A percentile compares a stretch with the other conserved stretches of the same genome.
Conservation (phyloP, 2,113 vertebrate species). For the Alectura lathami region DNA sequence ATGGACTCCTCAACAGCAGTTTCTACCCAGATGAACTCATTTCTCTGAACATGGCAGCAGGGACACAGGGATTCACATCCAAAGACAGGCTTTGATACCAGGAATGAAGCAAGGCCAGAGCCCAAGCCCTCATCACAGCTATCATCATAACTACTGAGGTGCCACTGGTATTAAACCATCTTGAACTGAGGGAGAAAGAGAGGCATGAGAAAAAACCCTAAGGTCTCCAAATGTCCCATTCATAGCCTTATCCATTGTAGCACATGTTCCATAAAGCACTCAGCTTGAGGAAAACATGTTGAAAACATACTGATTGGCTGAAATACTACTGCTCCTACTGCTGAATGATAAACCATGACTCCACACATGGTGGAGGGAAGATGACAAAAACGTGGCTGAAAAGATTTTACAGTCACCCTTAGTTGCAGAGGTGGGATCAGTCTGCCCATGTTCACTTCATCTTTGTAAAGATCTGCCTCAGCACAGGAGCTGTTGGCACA, state of each 20-base stretch:
- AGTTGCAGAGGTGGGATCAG: background rate
- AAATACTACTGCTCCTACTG: background rate
- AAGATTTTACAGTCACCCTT: background rate
- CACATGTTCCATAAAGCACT: background rate
- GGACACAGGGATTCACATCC: background rate
- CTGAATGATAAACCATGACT: background rate
- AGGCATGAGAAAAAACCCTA: background rate
- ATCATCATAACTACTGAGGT: background rate
- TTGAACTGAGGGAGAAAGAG: background rate
- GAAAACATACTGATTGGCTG: background rate
- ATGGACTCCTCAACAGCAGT: background rate
- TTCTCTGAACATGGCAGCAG: background rate
- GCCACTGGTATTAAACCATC: background rate
- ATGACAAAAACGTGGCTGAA: background rate
- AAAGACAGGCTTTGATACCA: background rate
- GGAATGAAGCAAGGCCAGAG: background rate
- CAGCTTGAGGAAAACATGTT: background rate
- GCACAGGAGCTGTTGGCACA: background rate
- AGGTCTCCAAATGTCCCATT: background rate
- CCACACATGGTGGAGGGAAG: background rate
- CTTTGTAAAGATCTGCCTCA: background rate
- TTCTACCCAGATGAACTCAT: background rate
- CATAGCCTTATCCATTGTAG: background rate
- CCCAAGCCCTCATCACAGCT: background rate
- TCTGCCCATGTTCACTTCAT: rapidly evolving